A percentile compares a stretch with the other conserved stretches of the same genome.
Conservation (phyloP, 1,140 invertebrate species). For the Mycetomoellerius zeteki region DNA sequence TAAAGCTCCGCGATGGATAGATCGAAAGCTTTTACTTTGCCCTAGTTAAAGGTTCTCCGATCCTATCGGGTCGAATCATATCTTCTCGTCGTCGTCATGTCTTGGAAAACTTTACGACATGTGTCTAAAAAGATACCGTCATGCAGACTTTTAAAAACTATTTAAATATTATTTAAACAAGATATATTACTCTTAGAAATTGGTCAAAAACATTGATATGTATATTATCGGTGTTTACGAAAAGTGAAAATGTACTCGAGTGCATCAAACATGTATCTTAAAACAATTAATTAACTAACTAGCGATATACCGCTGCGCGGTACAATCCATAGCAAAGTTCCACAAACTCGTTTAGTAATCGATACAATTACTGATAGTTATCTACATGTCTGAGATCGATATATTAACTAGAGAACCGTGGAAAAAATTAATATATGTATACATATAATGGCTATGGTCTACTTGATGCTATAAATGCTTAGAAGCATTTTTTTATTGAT, state of each 20-base stretch:
- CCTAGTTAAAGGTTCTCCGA: slow-evolving; percentile 9
- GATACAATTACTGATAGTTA: slow-evolving; percentile 22
- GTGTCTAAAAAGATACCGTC: not conserved
- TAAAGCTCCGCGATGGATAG: slow-evolving; percentile 25
- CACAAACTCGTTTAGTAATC: slow-evolving; percentile 13
- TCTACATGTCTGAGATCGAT: slow-evolving; percentile 35
- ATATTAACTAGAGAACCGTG: slow-evolving; percentile 13
- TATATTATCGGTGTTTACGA: not conserved
- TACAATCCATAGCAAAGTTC: slow-evolving; percentile 13
- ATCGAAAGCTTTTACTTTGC: slow-evolving; percentile 1
- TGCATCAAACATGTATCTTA: slow-evolving; percentile 30
- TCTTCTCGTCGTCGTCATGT: slow-evolving; percentile 22
- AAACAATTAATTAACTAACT: slow-evolving; percentile 31
- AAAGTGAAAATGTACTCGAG: not conserved
- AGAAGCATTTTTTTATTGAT: too few species aligned
- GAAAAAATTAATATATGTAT: slow-evolving; percentile 20
- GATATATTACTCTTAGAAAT: slow-evolving; percentile 5
- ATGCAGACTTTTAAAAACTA: not conserved
- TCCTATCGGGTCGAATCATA: slow-evolving; percentile 30
- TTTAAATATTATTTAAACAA: slow-evolving; percentile 10
- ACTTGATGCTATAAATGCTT: too few species aligned
- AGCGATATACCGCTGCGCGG: slow-evolving; percentile 36
- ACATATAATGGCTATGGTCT: not conserved
- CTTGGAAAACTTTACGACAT: not conserved
- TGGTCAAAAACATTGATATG: not conserved